A percentile compares a stretch with the other conserved stretches of the same genome.
phyloP scores from a whole-genome alignment of 2,797 vertebrate species.

The Fistularia tabacaria region DNA sequence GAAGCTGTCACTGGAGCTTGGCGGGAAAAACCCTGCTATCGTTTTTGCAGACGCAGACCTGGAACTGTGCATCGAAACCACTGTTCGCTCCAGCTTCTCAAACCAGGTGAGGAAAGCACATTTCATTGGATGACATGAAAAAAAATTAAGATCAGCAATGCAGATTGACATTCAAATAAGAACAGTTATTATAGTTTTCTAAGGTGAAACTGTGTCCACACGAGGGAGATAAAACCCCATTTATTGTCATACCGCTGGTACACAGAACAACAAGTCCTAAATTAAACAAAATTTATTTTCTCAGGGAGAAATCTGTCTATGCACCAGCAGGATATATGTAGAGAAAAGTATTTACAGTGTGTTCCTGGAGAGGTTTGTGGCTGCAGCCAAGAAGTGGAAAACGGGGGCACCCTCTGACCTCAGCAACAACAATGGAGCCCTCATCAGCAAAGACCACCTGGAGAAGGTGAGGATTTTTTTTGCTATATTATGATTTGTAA shows the following conservation, averaged over 20 bases:
- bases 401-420: slow-evolving; percentile 85
- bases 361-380: slow-evolving; percentile 89
- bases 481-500: not conserved
- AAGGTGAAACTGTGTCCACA: slow-evolving; percentile 22
- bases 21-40: slow-evolving; percentile 94
- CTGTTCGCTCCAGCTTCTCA: slow-evolving; percentile 89
- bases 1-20: slow-evolving; percentile 91
- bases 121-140: not conserved
- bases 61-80: slow-evolving; percentile 82
- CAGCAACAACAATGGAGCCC: slow-evolving; percentile 78
- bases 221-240: slow-evolving; percentile 20
- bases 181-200: slow-evolving; percentile 13
- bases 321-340: slow-evolving; percentile 95
- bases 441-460: slow-evolving; percentile 93
- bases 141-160: no score
- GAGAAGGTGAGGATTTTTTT: slow-evolving; percentile 78
- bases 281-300: not conserved
- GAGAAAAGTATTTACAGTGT: slow-evolving; percentile 84
- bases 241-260: not conserved
- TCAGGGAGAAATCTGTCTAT: slow-evolving; percentile 95
- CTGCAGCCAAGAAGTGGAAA: slow-evolving; percentile 85
- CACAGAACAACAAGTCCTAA: not conserved
- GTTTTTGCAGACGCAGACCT: slow-evolving; percentile 90
- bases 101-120: slow-evolving; percentile 74
- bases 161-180: not conserved